Conservation (phyloP, 2,888 invertebrate genomes). For the Lucinisca nassula region DNA sequence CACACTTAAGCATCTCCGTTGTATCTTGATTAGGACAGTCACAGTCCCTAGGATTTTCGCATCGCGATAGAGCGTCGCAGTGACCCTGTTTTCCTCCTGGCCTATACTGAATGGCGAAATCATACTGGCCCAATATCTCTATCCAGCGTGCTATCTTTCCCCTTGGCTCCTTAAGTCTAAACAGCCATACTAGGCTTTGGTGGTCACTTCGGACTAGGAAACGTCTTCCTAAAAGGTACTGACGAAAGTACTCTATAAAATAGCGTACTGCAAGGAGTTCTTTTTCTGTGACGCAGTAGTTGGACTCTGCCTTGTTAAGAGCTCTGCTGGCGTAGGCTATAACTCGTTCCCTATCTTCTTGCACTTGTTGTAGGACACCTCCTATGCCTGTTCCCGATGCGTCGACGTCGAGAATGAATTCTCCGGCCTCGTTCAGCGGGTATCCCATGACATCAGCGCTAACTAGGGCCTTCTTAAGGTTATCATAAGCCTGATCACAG, state of each 20-base stretch:
- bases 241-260: not conserved
- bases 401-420: constrained; percentile 1
- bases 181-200: not conserved
- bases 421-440: constrained; percentile 15
- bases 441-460: constrained; percentile 28
- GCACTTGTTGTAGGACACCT: not conserved
- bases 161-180: constrained; percentile 11
- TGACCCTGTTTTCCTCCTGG: constrained; percentile 6
- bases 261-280: not conserved
- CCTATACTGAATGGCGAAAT: constrained; percentile 26
- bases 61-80: constrained; percentile 36
- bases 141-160: constrained; percentile 16
- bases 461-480: not conserved
- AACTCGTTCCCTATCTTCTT: not conserved
- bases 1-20: constrained; percentile 29
- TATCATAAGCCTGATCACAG: too few species aligned
- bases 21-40: constrained; percentile 27
- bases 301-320: not conserved
- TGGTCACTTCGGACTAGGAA: not conserved
- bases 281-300: not conserved
- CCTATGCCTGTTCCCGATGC: not conserved
- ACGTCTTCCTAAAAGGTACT: not conserved
- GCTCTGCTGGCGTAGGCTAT: not conserved
- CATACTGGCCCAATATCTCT: not conserved
- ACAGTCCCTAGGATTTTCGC: constrained; percentile 26